Evolutionary conservation across 2,113 vertebrate species (phyloP), one percentile per base, ranked within the genome.

Genomic region (Puntigrus tetrazona): DNA sequence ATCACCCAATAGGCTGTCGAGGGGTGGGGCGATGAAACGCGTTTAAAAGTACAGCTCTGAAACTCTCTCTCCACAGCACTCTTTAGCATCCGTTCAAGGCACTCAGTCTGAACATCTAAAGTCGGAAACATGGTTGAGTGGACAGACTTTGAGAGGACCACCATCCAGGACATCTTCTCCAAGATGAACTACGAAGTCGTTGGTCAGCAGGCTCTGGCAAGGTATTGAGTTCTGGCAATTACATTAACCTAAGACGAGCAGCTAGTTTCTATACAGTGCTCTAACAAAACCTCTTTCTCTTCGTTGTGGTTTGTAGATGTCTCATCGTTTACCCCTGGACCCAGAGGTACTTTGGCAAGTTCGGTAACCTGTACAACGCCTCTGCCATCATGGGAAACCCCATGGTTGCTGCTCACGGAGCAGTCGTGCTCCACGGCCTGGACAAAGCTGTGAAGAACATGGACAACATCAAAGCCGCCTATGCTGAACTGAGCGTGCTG

Each of bases 291-390:
- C 2, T 38, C 3, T 34, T 61, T 45, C 18, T 41, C 41, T 2
- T 16, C 31, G 14, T 36, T 27, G n/a, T 79, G 22, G 50, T 3
- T 2, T n/a, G 20, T 41, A 94, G 93, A 76, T 90, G 95, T 73
- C 95, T 97, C 86, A 0, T 31, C 65, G 92, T 92, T 85, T 94
- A 83, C 59, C 96, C 95, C 0, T 91, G 89, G 90, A 93, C 93
- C 0, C 96, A 96, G 94, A 94, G 95, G 80, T 95, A 97, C 91
- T 97, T 97, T 88, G 86, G 90, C 5, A 86, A 93, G 47, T 96
- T 95, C 0, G 94, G 95, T n/a, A n/a, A n/a, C n/a, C n/a, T 93
- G 86, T 88, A 85, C 16, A 94, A 92, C 81, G 93, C 93, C 0
- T 67, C 82, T 27, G 94, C 96, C 85, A 90, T 96, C 55, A 57